Base-by-base conservation (phyloP, 2,797 vertebrate species). In the Sciaenops ocellatus region DNA sequence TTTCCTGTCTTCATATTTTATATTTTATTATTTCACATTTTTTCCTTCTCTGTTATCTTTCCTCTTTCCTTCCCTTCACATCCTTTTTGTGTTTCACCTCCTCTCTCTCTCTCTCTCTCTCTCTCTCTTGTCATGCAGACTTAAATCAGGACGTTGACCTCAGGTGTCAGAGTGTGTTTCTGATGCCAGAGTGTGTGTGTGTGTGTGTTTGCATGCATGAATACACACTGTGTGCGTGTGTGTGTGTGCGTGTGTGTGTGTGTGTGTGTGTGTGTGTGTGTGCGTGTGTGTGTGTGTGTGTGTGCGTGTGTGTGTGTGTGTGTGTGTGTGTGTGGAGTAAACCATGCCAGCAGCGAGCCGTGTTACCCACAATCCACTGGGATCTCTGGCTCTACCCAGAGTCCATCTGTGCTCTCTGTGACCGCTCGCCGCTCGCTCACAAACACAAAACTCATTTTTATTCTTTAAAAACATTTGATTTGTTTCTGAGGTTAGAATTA, bases 351-450 rank as follows among this genome's bases (percentile, higher is more conserved):
- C 78, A 87, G 85, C 30, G 55, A 82, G 80, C 70, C 18, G 6
- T 71, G 65, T 85, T 92, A 90, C 87, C 89, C 88, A 90, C 71
- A 91, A 88, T 90, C 80, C 86, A 52, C 66, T 83, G 82, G 85
- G 89, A 84, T 74, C 79, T 62, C 78, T 82, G 86, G 78, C 85
- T 82, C 83, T 73, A 83, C 84, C 80, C 75, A 82, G 75, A 78
- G 87, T 90, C 87, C 90, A 91, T 92, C 90, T 92, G 90, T 88
- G 82, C 81, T 73, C 56, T 13, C 41, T 66, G 73, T 71, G 54
- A 70, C 62, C n/a, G 17, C 41, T 71, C 46, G 28, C 44, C 28
- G 18, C 38, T 48, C 22, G 1, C 30, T 7, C 30, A 34, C 30
- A 34, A 34, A 34, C 30, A 34, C 28, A 30, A 30, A 30, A 30